A percentile compares a stretch with the other conserved stretches of the same genome.
phyloP scores from a whole-genome alignment of 2,888 invertebrate genomes.

The Aphodius granarius region DNA sequence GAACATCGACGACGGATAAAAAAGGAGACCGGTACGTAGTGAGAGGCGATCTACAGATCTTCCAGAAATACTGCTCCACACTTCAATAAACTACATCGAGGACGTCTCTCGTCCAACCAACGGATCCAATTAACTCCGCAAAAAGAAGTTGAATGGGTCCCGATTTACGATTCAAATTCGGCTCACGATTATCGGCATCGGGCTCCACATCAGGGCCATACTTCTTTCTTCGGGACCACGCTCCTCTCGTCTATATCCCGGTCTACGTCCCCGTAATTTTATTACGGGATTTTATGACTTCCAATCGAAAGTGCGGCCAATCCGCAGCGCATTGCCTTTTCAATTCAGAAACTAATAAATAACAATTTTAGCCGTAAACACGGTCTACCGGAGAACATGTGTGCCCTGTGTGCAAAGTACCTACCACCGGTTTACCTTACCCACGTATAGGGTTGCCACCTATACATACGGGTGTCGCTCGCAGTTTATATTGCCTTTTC shows the following conservation, averaged over 20 bases:
- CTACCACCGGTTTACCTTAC: constrained; percentile 4
- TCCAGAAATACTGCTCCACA: neutral
- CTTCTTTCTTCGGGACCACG: neutral
- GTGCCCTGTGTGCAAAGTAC: constrained; percentile 20
- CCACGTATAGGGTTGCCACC: neutral
- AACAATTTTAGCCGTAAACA: constrained; percentile 28
- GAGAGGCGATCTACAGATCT: neutral
- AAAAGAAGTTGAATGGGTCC: constrained; percentile 5
- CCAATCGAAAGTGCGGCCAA: constrained; percentile 24
- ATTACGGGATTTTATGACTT: constrained; percentile 27
- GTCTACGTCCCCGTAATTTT: constrained; percentile 22
- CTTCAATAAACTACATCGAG: neutral
- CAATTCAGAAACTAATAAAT: constrained; percentile 27
- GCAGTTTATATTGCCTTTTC: no score
- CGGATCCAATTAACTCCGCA: constrained; percentile 9
- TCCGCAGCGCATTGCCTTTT: constrained; percentile 26
- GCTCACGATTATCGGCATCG: constrained; percentile 11
- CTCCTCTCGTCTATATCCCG: neutral
- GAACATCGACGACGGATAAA: neutral
- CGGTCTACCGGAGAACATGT: constrained; percentile 19
- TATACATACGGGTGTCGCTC: no score
- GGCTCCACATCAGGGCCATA: neutral
- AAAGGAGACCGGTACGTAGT: neutral
- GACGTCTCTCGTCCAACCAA: constrained; percentile 1
- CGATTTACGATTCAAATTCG: constrained; percentile 15